phyloP scores from a whole-genome alignment of 1,140 invertebrate genomes.

The Cyrtorhinus lividipennis region DNA sequence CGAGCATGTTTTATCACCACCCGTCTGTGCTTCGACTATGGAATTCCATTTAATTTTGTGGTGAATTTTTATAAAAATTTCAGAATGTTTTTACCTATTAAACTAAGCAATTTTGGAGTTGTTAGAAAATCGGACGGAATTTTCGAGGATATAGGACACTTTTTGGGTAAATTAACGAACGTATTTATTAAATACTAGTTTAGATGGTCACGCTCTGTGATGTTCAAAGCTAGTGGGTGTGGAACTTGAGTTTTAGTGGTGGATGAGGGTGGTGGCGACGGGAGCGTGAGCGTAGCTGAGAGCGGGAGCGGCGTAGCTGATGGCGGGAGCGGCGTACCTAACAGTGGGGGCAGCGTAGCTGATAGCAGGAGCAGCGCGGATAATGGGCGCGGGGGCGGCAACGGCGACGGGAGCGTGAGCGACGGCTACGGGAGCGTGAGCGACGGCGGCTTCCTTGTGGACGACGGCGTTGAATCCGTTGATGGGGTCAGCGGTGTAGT shows the following conservation, averaged over 20 bases:
- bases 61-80: no score
- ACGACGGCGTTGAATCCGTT: constrained; percentile 43
- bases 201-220: background rate
- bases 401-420: constrained; percentile 7
- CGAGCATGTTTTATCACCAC: background rate
- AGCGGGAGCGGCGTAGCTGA: constrained; percentile 9
- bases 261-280: constrained; percentile 7
- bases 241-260: background rate
- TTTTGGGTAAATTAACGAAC: no score
- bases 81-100: no score
- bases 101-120: no score
- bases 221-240: background rate
- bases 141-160: no score
- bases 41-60: no score
- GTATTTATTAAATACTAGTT: constrained; percentile 1
- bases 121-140: no score
- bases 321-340: background rate
- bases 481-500: constrained; percentile 42
- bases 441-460: constrained; percentile 28
- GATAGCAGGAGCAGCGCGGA: constrained; percentile 2
- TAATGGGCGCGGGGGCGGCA: constrained; percentile 1
- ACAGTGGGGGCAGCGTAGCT: background rate
- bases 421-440: constrained; percentile 9
- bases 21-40: no score
- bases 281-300: constrained; percentile 6